Percentiles rank a stretch among this genome's conserved stretches.
Conservation (phyloP, 2,888 invertebrate genomes). For the Heterodera filipjevi region DNA sequence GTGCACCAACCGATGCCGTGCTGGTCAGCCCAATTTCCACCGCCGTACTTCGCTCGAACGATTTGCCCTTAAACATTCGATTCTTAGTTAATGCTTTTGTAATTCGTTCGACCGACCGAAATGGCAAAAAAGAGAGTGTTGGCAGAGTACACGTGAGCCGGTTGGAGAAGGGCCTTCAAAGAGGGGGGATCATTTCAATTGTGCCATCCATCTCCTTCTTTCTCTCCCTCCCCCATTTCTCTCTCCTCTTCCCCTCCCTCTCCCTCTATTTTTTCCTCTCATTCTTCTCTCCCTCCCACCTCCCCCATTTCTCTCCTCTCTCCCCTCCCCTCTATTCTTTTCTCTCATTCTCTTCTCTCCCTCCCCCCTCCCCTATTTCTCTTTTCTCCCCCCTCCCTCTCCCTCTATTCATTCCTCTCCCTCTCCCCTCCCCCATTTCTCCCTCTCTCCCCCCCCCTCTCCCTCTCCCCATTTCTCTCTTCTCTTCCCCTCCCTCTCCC, state of each 20-base stretch:
- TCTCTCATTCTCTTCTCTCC: too few relatives aligned
- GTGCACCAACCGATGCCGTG: constrained; percentile 55
- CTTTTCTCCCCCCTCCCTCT: neutral
- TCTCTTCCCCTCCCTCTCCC: neutral
- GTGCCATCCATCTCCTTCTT: too few relatives aligned
- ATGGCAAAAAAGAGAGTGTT: constrained; percentile 66
- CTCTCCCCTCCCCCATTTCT: too few relatives aligned
- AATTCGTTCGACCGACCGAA: constrained; percentile 42
- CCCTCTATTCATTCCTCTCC: neutral
- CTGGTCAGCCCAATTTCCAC: constrained; percentile 65
- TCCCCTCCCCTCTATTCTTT: neutral
- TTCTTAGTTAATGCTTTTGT: neutral
- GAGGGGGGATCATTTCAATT: neutral
- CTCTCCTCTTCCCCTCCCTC: neutral
- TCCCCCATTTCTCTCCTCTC: too few relatives aligned
- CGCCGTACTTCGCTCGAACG: constrained; percentile 59
- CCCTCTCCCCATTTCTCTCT: too few relatives aligned
- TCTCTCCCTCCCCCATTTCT: too few relatives aligned
- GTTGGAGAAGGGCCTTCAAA: constrained; percentile 62
- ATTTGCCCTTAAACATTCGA: constrained; percentile 49
- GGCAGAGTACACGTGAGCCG: constrained; percentile 66
- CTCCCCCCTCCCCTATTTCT: too few relatives aligned
- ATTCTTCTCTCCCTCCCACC: too few relatives aligned
- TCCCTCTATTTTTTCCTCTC: neutral
- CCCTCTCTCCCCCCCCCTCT: too few relatives aligned